These are phyloP conservation scores for Homarus americanus DNA, from an alignment of 1,140 invertebrate species.

Conservation along the genomic window DNA sequence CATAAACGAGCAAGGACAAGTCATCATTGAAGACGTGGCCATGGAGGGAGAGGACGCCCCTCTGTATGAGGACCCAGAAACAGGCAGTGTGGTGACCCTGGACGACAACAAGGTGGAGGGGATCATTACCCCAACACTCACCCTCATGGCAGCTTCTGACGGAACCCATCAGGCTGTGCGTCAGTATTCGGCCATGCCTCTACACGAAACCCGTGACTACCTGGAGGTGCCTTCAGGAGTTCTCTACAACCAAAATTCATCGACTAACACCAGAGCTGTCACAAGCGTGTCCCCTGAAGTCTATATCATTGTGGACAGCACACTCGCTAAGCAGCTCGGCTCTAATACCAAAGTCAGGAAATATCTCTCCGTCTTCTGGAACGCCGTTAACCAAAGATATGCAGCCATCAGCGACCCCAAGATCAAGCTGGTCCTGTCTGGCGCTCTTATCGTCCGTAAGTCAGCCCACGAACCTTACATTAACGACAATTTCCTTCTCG, in stretches of 20 bases:
- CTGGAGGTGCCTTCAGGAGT: constrained; percentile 25
- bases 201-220: constrained; percentile 11
- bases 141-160: constrained; percentile 8
- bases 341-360: constrained; percentile 58
- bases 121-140: constrained; percentile 24
- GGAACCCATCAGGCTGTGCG: constrained; percentile 39
- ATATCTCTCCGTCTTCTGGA: constrained; percentile 73
- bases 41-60: background rate
- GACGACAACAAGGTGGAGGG: constrained; percentile 33
- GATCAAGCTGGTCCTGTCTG: constrained; percentile 66
- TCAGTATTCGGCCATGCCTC: background rate
- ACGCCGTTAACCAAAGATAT: constrained; percentile 73
- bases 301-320: constrained; percentile 74
- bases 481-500: constrained; percentile 44
- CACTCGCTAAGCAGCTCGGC: constrained; percentile 51
- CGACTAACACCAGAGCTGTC: background rate
- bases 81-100: constrained; percentile 8
- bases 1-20: constrained; percentile 17
- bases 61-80: constrained; percentile 35
- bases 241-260: background rate
- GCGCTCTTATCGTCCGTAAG: constrained; percentile 58
- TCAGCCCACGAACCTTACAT: constrained; percentile 66
- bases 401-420: constrained; percentile 71
- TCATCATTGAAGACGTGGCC: constrained; percentile 20
- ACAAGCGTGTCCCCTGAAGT: constrained; percentile 64